Base-by-base conservation (phyloP, 2,888 invertebrate species). In the Prosapia bicincta region DNA sequence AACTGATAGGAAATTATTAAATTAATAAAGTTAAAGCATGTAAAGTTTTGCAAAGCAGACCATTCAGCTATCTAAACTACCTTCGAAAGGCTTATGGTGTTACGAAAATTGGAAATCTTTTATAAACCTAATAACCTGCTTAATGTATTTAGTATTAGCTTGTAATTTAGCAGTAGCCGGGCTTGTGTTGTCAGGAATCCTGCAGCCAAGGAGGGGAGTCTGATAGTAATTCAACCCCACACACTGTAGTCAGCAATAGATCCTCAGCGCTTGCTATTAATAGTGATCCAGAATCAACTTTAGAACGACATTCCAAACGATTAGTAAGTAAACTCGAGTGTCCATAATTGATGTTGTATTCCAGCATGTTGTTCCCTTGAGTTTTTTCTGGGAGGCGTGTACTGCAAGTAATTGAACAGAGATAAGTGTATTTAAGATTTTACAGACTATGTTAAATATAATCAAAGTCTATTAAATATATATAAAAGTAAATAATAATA, bases 171-270 rank as follows among this genome's bases (percentile, higher is more conserved):
- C 30, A 1, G 69, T 23, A 69, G 69, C 23, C n/a, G 69, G 54
- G 54, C 20, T n/a, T 54, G 54, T 54, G 54, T 54, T 54, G 20
- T 54, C 69, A 74, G 74, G 88, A 88, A 79, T 85, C 89, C 78
- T 90, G 90, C 81, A 89, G 89, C 83, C 71, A 71, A 23, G 89
- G 90, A 66, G 89, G 90, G 83, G 92, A 93, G 85, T 76, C 76
- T 15, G 76, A 76, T 43, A 91, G 93, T 10, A 93, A 94, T 85
- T 92, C 92, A 76, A 80, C 80, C 6, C 79, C 79, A 10, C 71
- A 76, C 54, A 80, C 80, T 13, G 80, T 80, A 15, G 76, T 80
- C n/a, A 79, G 80, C 71, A 77, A 74, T 69, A 77, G 74, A 69
- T 74, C 75, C 24, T 75, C 72, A 26, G 77, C 71, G 6, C 77